These are phyloP conservation scores for Bathynomus jamesi DNA, from an alignment of 1,140 invertebrate genomes.

Conservation along the genomic window DNA sequence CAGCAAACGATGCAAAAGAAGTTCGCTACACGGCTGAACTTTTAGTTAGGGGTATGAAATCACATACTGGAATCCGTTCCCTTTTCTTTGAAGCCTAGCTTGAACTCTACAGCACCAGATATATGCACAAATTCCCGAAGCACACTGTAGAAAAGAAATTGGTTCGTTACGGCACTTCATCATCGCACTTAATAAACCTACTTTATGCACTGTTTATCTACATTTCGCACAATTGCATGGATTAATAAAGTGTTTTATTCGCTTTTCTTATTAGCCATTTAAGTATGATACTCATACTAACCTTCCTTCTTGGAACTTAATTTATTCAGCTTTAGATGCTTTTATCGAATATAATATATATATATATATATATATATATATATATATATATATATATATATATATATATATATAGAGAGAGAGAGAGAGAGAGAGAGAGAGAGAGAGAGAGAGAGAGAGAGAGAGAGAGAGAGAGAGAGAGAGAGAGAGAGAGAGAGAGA, in stretches of 20 bases:
- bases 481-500: too few species aligned
- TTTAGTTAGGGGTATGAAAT: constrained; percentile 43
- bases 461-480: too few species aligned
- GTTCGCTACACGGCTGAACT: constrained; percentile 53
- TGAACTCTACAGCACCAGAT: background rate
- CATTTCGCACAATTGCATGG: background rate
- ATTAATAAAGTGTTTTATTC: too few species aligned
- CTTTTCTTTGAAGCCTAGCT: background rate
- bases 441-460: too few species aligned
- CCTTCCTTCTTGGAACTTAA: too few species aligned
- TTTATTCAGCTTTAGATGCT: too few species aligned
- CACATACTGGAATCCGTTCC: background rate
- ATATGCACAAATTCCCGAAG: too few species aligned
- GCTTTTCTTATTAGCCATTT: too few species aligned
- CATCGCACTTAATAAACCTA: background rate
- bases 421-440: too few species aligned
- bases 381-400: background rate
- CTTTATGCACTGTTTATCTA: background rate
- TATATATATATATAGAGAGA: background rate
- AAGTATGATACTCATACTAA: too few species aligned
- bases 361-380: background rate
- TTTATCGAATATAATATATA: background rate
- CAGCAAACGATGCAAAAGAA: constrained; percentile 56
- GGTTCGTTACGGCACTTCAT: too few species aligned
- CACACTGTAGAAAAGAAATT: too few species aligned